phyloP scores from a whole-genome alignment of 1,140 invertebrate species.

The Drosophila jambulina region DNA sequence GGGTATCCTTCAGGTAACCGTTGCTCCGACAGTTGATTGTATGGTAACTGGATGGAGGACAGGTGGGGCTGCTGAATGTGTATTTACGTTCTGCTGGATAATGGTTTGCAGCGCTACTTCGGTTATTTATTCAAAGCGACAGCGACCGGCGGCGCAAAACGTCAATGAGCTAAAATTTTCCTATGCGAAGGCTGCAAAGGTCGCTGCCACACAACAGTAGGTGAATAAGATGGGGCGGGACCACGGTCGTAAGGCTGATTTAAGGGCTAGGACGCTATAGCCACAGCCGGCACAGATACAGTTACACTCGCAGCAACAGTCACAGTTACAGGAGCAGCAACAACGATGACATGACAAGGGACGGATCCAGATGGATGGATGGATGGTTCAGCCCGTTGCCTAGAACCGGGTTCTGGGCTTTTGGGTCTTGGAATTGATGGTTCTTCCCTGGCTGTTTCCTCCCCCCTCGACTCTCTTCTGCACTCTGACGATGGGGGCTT shows the following conservation, averaged over 20 bases:
- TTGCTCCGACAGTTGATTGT: slow-evolving; percentile 62
- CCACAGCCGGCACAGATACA: slow-evolving; percentile 15
- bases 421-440: slow-evolving; percentile 61
- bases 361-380: slow-evolving; percentile 53
- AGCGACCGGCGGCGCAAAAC: slow-evolving; percentile 75
- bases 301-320: slow-evolving; percentile 1
- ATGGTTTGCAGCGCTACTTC: slow-evolving; percentile 76
- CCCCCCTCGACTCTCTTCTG: background rate
- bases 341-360: slow-evolving; percentile 76
- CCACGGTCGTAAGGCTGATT: slow-evolving; percentile 13
- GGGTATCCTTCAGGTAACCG: slow-evolving; percentile 36
- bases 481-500: slow-evolving; percentile 1
- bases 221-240: slow-evolving; percentile 32
- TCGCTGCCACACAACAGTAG: slow-evolving; percentile 30
- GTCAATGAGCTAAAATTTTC: slow-evolving; percentile 78
- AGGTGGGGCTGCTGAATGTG: slow-evolving; percentile 8
- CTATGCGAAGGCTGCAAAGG: slow-evolving; percentile 61
- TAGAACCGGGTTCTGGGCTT: slow-evolving; percentile 40
- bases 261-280: slow-evolving; percentile 37
- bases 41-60: slow-evolving; percentile 41
- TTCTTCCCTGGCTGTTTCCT: slow-evolving; percentile 31
- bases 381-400: slow-evolving; percentile 32
- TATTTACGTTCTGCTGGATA: slow-evolving; percentile 52
- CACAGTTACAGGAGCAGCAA: slow-evolving; percentile 36
- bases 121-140: slow-evolving; percentile 83